These are phyloP conservation scores for Alectoris magna DNA, from an alignment of 2,797 vertebrate species.

Conservation along the genomic window DNA sequence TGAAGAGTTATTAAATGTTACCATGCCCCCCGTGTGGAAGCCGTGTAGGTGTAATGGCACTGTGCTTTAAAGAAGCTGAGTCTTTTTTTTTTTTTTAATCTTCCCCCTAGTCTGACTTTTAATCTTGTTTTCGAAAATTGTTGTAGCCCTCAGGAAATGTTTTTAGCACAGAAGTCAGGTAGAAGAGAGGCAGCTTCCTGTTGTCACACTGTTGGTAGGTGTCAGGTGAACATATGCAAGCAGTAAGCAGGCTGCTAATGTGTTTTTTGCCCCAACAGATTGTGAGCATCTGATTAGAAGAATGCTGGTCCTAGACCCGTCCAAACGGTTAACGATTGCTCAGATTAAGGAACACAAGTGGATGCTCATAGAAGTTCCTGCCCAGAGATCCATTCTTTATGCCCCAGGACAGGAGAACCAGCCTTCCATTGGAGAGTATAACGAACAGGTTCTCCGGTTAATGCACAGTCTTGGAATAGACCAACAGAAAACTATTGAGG, in stretches of 20 bases:
- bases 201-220: background rate
- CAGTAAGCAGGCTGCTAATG: background rate
- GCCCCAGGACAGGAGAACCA: conserved; percentile 86
- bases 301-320: conserved; percentile 97
- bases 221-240: background rate
- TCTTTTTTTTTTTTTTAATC: too few species aligned
- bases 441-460: conserved; percentile 94
- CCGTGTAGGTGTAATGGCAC: background rate
- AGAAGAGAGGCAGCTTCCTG: background rate
- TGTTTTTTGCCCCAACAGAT: conserved; percentile 76
- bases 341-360: conserved; percentile 99
- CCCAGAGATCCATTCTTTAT: conserved; percentile 91
- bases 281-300: conserved; percentile 98
- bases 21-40: background rate
- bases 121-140: background rate
- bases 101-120: background rate
- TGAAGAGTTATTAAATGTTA: background rate
- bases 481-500: conserved; percentile 98
- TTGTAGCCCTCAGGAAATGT: background rate
- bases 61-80: background rate
- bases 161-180: background rate
- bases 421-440: conserved; percentile 89
- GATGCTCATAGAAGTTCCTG: conserved; percentile 93
- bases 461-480: conserved; percentile 99
- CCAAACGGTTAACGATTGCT: conserved; percentile 91